A percentile compares a stretch with the other conserved stretches of the same genome.
Evolutionary conservation across 2,113 vertebrate species (phyloP).

Genomic region (Cyphomyrus discorhynchus): DNA sequence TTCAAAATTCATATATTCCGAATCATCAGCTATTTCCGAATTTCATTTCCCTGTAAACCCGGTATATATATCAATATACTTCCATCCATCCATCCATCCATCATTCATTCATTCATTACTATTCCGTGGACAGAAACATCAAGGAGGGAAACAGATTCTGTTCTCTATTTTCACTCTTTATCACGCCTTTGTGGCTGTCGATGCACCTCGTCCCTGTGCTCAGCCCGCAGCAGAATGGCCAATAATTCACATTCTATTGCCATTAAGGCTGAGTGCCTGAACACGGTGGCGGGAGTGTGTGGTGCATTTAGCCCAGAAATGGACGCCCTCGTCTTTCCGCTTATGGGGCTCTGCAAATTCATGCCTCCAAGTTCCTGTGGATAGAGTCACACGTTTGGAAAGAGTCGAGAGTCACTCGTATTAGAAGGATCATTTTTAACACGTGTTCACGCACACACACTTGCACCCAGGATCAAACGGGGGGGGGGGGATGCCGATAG

Average conservation of each 20-base stretch:
- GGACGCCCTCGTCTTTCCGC: background rate
- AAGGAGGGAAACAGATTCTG: constrained; percentile 5
- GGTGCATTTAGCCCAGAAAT: constrained; percentile 14
- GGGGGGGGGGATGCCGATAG: background rate
- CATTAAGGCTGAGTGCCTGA: constrained; percentile 35
- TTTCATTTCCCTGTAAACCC: background rate
- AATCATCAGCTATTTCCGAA: background rate
- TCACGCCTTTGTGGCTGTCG: constrained; percentile 29
- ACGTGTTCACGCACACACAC: background rate
- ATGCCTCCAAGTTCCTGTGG: background rate
- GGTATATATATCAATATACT: background rate
- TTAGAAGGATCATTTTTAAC: background rate
- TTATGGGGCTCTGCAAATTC: background rate
- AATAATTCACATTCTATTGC: constrained; percentile 32
- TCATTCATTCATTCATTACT: background rate
- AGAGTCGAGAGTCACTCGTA: background rate
- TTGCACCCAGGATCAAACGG: background rate
- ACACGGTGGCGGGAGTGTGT: background rate
- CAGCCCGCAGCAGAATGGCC: background rate
- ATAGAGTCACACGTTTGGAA: background rate
- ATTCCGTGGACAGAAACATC: background rate
- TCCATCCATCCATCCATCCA: background rate
- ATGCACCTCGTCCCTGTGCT: constrained; percentile 29
- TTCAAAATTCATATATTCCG: constrained; percentile 2
- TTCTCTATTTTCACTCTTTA: constrained; percentile 27